phyloP scores from a whole-genome alignment of 2,797 vertebrate genomes.

The Channallabes apus region DNA sequence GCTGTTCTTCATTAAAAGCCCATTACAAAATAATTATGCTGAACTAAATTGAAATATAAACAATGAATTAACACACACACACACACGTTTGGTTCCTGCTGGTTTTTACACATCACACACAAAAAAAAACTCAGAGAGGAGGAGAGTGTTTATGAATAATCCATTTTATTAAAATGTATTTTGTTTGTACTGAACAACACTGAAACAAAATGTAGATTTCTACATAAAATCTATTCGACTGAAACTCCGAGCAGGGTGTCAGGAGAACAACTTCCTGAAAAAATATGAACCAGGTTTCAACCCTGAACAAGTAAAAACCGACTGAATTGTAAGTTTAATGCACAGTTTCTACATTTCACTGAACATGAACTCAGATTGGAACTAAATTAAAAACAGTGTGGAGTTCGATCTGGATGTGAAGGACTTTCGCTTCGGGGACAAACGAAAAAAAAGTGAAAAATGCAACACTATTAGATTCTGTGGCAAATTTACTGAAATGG shows the following conservation, averaged over 20 bases:
- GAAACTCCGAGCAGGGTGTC: constrained; percentile 36
- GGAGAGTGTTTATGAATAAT: constrained; percentile 37
- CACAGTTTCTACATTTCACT: constrained; percentile 21
- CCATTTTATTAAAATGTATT: constrained; percentile 49
- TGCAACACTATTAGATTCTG: background rate
- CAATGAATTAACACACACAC: no score
- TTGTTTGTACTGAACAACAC: constrained; percentile 48
- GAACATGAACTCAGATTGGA: constrained; percentile 16
- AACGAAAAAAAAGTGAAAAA: constrained; percentile 12
- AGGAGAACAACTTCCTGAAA: constrained; percentile 18
- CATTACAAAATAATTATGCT: no score
- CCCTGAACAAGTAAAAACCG: constrained; percentile 11
- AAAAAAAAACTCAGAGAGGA: background rate
- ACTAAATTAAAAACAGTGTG: constrained; percentile 9
- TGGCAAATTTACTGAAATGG: constrained; percentile 33
- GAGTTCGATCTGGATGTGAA: background rate
- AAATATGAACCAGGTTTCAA: constrained; percentile 17
- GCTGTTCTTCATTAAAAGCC: no score
- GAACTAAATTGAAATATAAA: no score
- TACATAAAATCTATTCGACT: constrained; percentile 43
- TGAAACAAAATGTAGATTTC: constrained; percentile 46
- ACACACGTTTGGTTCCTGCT: background rate
- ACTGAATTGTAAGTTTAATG: constrained; percentile 1
- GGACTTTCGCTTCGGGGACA: background rate
- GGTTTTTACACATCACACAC: background rate